Conservation (phyloP, 2,113 vertebrate genomes). For the Hippocampus zosterae region DNA sequence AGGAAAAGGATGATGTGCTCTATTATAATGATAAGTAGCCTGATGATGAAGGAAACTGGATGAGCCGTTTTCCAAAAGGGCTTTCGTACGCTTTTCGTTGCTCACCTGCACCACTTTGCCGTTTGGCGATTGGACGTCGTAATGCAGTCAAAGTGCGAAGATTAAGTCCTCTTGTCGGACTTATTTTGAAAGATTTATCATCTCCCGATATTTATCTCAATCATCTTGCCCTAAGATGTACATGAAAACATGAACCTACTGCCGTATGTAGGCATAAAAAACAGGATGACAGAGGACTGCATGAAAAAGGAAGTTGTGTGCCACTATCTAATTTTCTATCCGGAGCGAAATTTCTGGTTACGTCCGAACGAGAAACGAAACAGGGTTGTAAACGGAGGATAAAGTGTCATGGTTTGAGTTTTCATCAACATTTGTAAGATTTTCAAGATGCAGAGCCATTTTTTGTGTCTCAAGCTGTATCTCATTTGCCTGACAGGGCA, state of each 20-base stretch:
- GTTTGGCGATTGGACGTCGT: constrained; percentile 19
- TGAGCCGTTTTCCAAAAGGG: constrained; percentile 6
- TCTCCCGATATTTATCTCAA: no score
- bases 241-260: no score
- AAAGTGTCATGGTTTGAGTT: no score
- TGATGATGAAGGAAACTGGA: constrained; percentile 24
- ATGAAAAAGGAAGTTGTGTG: no score
- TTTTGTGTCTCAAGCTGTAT: constrained; percentile 14
- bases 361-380: no score
- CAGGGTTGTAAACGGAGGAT: no score
- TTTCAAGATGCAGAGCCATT: neutral
- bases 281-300: no score
- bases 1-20: constrained; percentile 4
- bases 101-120: constrained; percentile 6
- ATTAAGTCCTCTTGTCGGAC: neutral
- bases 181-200: constrained; percentile 13
- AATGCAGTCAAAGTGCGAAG: neutral
- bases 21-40: constrained; percentile 18
- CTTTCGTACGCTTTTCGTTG: constrained; percentile 18
- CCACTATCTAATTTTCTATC: no score
- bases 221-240: no score
- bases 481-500: constrained; percentile 25
- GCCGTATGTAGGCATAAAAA: no score
- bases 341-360: no score
- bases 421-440: no score